Base-by-base conservation (phyloP, 2,797 vertebrate species). In the Crypturellus tataupa region DNA sequence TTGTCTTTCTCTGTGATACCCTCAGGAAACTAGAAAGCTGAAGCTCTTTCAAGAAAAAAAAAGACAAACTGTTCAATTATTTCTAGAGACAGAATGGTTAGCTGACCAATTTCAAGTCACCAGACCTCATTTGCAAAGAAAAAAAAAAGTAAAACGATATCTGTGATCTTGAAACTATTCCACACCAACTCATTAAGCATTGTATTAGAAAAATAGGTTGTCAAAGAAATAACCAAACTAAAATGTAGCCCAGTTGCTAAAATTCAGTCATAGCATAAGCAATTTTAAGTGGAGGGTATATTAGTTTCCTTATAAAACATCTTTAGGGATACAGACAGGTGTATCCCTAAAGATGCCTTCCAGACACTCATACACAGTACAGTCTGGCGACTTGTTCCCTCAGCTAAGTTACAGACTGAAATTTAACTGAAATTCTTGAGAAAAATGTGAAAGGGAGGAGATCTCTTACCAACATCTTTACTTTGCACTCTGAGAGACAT, bases 81-180 rank as follows among this genome's bases (percentile, higher is more conserved):
- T 55, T 55, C 51, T 55, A 31, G 51, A 12, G 27, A 31, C 51
- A 55, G 27, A 29, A 17, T 29, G 27, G 27, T 55, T 29, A 29
- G 51, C 6, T 55, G 51, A n/a, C 42, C 6, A 24, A 87, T 95
- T 90, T 94, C 63, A 92, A 89, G 77, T 72, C 87, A 44, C 67
- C 77, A 81, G 29, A 29, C 24, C 51, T 91, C 47, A 49, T 25
- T 7, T 4, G 47, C 42, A 44, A 18, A 44, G 42, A 44, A 49
- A 80, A 70, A 76, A 86, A 1, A 92, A 46, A 10, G 55, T 76
- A 92, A 55, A 93, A 93, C 88, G 12, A 65, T 0, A 3, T 78
- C 10, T 19, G 40, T 68, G 60, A 58, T 62, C 60, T 47, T 62
- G 90, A 89, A 81, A n/a, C 8, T 75, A 13, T 80, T 93, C 73